Evolutionary conservation across 2,113 vertebrate species (phyloP), one percentile per base, ranked within the genome.

Genomic region (Lepus timidus): DNA sequence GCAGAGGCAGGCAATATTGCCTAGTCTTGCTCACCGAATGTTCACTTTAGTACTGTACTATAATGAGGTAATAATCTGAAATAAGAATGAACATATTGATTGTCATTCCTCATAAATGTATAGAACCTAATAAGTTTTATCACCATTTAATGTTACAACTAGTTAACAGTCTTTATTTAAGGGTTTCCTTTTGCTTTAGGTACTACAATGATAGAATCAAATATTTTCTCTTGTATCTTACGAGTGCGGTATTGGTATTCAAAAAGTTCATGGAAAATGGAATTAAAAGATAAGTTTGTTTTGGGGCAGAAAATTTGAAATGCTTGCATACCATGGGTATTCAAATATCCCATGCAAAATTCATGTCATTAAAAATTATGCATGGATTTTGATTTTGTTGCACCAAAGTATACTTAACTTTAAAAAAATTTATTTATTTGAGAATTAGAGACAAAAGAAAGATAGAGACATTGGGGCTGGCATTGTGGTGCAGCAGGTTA

Each of bases 161-260:
- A 67, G 19, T 76, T 75, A 76, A 39, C 27, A 39, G 62, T 86
- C 29, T 95, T 95, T 91, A 52, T 70, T 76, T 86, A 73, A 86
- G 49, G 27, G 85, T 68, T 91, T 90, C 20, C 20, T 88, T 92
- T 71, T 79, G 29, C 14, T 88, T 71, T 19, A 31, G 65, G 7
- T 90, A 6, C 4, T 93, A 27, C 81, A 3, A 70, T 86, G 17
- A 61, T 4, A 31, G 29, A 71, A 19, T 17, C 27, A 78, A 29
- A n/a, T 5, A 1, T 67, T 73, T 67, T 90, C 29, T 88, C 39
- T 75, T 76, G 11, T 49, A 52, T 2, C 49, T 33, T 68, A 29
- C 3, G 1, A 89, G 29, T 31, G 4, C 4, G 10, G 52, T 36
- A 4, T 44, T 44, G 6, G 44, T 44, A 44, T 44, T 7, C 44